phyloP scores from a whole-genome alignment of 2,888 invertebrate species.

The Crematogaster levior region DNA sequence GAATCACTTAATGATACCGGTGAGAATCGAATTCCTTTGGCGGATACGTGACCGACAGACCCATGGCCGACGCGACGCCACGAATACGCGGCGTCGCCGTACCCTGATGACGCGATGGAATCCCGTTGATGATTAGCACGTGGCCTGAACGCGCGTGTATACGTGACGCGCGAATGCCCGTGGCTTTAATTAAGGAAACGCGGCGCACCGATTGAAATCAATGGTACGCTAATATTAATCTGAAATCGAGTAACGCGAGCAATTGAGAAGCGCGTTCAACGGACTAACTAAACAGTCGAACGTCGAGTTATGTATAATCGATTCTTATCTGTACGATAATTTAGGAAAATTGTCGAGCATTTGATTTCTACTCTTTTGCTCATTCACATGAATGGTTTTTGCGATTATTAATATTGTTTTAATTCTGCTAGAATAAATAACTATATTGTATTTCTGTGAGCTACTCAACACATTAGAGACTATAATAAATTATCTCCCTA shows the following conservation, averaged over 20 bases:
- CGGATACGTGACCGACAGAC: constrained; percentile 24
- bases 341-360: not conserved
- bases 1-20: constrained; percentile 68
- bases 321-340: not conserved
- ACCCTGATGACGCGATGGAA: constrained; percentile 43
- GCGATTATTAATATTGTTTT: not conserved
- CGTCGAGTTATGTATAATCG: not conserved
- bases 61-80: constrained; percentile 14
- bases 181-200: constrained; percentile 54
- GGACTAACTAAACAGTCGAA: not conserved
- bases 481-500: not conserved
- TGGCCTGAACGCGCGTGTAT: constrained; percentile 53
- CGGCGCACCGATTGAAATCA: constrained; percentile 50
- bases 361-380: not conserved
- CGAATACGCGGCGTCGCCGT: constrained; percentile 39
- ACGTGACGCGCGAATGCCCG: constrained; percentile 44
- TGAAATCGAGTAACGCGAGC: not conserved
- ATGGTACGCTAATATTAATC: constrained; percentile 11
- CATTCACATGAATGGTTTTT: not conserved
- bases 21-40: constrained; percentile 54
- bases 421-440: not conserved
- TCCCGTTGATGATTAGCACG: constrained; percentile 62
- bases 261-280: not conserved
- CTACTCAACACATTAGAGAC: not conserved
- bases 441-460: not conserved